Conservation (phyloP, 2,888 invertebrate genomes). For the Hirtodrosophila histrioides region DNA sequence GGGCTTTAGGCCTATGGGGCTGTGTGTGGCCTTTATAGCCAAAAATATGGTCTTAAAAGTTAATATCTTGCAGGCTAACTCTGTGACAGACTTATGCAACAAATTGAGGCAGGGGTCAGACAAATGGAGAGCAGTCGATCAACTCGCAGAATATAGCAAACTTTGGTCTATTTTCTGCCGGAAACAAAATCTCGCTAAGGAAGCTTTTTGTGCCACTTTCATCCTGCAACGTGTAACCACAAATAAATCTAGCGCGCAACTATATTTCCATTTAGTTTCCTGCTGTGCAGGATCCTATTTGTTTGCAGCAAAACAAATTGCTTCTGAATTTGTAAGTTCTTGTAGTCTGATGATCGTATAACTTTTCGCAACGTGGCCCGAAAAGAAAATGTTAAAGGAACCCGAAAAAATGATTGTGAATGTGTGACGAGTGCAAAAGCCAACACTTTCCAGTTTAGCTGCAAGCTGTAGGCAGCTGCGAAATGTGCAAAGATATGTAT, state of each 20-base stretch:
- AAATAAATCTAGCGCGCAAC: no score
- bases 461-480: conserved; percentile 50
- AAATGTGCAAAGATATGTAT: conserved; percentile 30
- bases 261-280: no score
- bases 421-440: conserved; percentile 30
- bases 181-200: no score
- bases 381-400: conserved; percentile 1
- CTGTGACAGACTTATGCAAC: conserved; percentile 6
- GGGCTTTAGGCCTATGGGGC: conserved; percentile 1
- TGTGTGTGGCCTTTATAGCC: conserved; percentile 18
- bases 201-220: no score
- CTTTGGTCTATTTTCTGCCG: no score
- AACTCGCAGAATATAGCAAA: no score
- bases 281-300: no score
- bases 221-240: no score
- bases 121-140: conserved; percentile 10
- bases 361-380: not conserved
- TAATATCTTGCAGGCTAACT: conserved; percentile 8
- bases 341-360: no score
- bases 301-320: no score
- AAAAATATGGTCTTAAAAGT: conserved; percentile 7
- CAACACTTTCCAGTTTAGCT: conserved; percentile 74
- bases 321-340: no score
- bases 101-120: conserved; percentile 20
- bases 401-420: conserved; percentile 9